Percentiles rank a stretch among this genome's conserved stretches.
Conservation (phyloP, 2,113 vertebrate genomes). For the Neoarius graeffei region DNA sequence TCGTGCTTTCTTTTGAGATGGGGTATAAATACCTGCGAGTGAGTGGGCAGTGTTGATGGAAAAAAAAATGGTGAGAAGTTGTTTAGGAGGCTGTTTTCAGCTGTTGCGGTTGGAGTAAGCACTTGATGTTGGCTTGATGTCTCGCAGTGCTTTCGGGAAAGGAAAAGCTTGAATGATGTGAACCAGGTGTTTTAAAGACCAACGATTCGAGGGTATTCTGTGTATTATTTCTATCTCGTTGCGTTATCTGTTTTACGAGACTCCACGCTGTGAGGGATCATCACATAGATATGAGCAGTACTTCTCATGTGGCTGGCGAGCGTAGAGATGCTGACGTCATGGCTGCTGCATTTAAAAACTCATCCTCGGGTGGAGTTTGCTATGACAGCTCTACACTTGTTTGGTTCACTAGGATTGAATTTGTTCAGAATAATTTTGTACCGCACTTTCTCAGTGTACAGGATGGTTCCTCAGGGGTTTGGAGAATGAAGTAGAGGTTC, state of each 20-base stretch:
- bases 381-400: too few relatives aligned
- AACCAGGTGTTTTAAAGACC: background rate
- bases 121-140: background rate
- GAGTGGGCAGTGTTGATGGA: slow-evolving; percentile 1
- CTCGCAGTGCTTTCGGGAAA: background rate
- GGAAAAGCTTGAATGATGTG: background rate
- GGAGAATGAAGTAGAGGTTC: too few relatives aligned
- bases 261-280: background rate
- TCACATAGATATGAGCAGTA: background rate
- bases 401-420: too few relatives aligned
- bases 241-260: background rate
- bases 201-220: background rate
- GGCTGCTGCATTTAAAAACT: background rate
- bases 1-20: background rate
- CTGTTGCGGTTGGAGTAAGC: background rate
- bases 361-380: background rate
- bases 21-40: slow-evolving; percentile 18
- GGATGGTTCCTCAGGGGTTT: too few relatives aligned
- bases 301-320: background rate
- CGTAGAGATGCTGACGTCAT: too few relatives aligned
- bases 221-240: background rate
- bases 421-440: too few relatives aligned
- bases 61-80: background rate
- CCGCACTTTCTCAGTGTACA: too few relatives aligned
- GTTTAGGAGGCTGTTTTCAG: background rate